These are phyloP conservation scores for Chamaea fasciata DNA, from an alignment of 2,113 vertebrate genomes.

Conservation along the genomic window DNA sequence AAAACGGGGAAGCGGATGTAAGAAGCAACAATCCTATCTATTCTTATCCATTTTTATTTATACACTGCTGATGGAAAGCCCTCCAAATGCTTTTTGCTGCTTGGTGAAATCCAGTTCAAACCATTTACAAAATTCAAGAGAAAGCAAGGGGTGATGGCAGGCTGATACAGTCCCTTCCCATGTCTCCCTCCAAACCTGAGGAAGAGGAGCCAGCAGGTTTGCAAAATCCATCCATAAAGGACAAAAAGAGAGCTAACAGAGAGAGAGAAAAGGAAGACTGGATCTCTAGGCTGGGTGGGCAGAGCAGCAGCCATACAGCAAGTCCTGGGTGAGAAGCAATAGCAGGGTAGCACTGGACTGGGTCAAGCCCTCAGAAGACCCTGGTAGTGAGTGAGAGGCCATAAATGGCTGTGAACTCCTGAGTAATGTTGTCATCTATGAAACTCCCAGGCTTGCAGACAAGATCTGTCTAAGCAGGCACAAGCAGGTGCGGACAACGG, in stretches of 20 bases:
- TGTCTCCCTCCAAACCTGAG: neutral
- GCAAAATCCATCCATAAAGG: neutral
- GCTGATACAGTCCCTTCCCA: neutral
- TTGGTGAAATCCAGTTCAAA: neutral
- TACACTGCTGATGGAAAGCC: neutral
- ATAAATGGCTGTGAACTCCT: neutral
- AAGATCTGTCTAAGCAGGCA: neutral
- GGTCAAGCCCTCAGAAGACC: neutral
- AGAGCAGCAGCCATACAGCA: neutral
- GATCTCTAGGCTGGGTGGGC: too few species aligned
- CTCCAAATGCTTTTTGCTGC: constrained; percentile 1
- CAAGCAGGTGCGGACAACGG: neutral
- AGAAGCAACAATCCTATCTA: constrained; percentile 43
- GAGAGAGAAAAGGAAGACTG: neutral
- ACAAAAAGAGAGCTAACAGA: neutral
- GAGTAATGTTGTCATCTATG: neutral
- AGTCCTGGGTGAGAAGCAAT: neutral
- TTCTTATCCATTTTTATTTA: constrained; percentile 52
- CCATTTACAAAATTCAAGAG: neutral
- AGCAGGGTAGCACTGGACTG: neutral
- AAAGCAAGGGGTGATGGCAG: neutral
- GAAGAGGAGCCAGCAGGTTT: neutral
- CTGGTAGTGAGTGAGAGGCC: neutral
- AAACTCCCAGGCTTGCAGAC: neutral
- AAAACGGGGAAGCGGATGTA: constrained; percentile 5